Conservation (phyloP, 1,140 invertebrate species). For the Zaprionus lachaisei region DNA sequence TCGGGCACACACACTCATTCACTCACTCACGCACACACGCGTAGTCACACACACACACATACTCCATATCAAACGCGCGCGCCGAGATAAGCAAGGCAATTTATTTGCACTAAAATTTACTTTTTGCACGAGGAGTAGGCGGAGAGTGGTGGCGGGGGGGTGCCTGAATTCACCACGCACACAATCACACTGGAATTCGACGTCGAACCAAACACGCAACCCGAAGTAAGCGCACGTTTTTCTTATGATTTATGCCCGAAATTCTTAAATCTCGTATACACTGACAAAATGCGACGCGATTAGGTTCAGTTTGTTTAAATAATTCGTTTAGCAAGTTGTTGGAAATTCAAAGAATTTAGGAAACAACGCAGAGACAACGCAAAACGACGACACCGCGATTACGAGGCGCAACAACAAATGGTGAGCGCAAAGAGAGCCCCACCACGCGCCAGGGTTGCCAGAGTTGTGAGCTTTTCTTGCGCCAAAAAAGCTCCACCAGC, state of each 20-base stretch:
- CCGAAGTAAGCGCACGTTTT: constrained; percentile 70
- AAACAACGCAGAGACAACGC: constrained; percentile 47
- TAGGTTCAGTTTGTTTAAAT: constrained; percentile 27
- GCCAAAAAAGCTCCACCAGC: constrained; percentile 32
- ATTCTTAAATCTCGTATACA: constrained; percentile 26
- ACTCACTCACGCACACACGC: constrained; percentile 36
- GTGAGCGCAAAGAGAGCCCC: constrained; percentile 33
- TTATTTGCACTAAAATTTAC: constrained; percentile 81
- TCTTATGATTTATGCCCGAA: constrained; percentile 14
- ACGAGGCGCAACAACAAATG: constrained; percentile 58
- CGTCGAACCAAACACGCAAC: constrained; percentile 32
- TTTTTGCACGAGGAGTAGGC: constrained; percentile 59
- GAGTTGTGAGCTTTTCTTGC: constrained; percentile 10
- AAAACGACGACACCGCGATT: constrained; percentile 55
- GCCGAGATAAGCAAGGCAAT: constrained; percentile 79
- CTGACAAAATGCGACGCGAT: constrained; percentile 20
- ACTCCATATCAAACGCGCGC: constrained; percentile 60
- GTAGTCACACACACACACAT: constrained; percentile 32
- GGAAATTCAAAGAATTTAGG: constrained; percentile 46
- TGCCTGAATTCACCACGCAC: constrained; percentile 71
- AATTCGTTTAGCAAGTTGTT: constrained; percentile 37
- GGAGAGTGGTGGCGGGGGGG: constrained; percentile 10
- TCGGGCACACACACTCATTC: constrained; percentile 25
- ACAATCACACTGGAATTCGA: constrained; percentile 46
- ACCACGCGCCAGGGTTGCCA: not conserved